Evolutionary conservation across 2,113 vertebrate genomes (phyloP).

Genomic region (Steatornis caripensis): DNA sequence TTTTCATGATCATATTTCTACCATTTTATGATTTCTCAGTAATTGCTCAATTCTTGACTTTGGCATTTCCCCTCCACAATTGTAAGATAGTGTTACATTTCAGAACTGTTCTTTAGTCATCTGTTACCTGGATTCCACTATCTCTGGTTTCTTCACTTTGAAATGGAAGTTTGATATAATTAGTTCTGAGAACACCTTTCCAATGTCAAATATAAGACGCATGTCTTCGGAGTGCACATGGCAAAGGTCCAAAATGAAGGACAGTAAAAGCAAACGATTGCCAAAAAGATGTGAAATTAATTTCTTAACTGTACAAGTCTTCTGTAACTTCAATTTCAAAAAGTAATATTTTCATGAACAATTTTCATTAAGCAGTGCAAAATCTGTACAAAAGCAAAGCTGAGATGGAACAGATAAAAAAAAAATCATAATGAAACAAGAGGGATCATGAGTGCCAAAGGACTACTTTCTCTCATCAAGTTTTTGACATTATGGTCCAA

Average conservation of each 20-base stretch:
- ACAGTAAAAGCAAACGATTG: not conserved
- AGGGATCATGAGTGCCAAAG: not conserved
- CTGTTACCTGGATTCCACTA: not conserved
- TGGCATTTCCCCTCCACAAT: not conserved
- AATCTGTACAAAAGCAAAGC: not conserved
- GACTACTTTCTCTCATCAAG: not conserved
- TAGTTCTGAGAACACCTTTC: not conserved
- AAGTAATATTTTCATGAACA: not conserved
- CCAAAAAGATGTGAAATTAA: constrained; percentile 23
- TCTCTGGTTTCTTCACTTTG: not conserved
- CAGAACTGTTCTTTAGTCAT: not conserved
- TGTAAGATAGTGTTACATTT: not conserved
- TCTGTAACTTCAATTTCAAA: not conserved
- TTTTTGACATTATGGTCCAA: not conserved
- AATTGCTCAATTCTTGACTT: constrained; percentile 12
- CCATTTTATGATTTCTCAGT: constrained; percentile 16
- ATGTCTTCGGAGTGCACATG: not conserved
- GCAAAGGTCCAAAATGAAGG: not conserved
- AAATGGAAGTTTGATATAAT: not conserved
- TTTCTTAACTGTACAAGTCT: not conserved
- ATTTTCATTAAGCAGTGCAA: not conserved
- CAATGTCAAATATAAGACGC: not conserved
- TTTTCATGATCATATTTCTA: not conserved
- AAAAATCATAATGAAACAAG: not conserved
- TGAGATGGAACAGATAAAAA: not conserved